Evolutionary conservation across 2,888 invertebrate species (phyloP).

Genomic region (Plagodis dolabraria): DNA sequence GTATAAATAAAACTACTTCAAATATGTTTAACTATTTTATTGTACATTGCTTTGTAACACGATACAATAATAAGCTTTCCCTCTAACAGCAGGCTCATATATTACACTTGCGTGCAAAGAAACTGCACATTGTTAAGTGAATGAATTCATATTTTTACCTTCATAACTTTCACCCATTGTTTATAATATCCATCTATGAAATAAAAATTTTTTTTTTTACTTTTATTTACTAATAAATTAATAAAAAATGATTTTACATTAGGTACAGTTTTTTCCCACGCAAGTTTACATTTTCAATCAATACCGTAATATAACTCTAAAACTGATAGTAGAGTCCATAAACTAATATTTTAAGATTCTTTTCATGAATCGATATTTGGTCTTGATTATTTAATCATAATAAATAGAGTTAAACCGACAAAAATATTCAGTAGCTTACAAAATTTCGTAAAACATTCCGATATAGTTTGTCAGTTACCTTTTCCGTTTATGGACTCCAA

Average conservation of each 20-base stretch:
- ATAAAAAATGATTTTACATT: background rate
- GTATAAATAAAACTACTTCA: conserved; percentile 28
- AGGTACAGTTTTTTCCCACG: conserved; percentile 37
- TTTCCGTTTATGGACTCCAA: conserved; percentile 31
- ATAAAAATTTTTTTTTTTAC: too few species aligned
- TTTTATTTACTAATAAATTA: too few species aligned
- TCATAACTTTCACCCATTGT: background rate
- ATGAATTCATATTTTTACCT: background rate
- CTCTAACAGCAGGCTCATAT: conserved; percentile 64
- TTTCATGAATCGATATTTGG: conserved; percentile 7
- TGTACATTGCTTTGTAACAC: conserved; percentile 77
- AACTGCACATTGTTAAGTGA: conserved; percentile 28
- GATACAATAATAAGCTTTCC: conserved; percentile 72
- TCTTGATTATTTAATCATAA: background rate
- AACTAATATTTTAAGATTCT: background rate
- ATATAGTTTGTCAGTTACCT: conserved; percentile 30
- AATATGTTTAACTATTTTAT: conserved; percentile 66
- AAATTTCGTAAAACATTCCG: too few species aligned
- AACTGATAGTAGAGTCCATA: conserved; percentile 23
- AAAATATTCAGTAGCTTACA: too few species aligned
- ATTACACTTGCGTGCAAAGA: conserved; percentile 45
- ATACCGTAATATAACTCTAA: conserved; percentile 33
- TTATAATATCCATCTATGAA: too few species aligned
- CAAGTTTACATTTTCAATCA: conserved; percentile 38
- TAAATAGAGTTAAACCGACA: too few species aligned